phyloP scores from a whole-genome alignment of 2,797 vertebrate species.

The Antennarius maculatus region DNA sequence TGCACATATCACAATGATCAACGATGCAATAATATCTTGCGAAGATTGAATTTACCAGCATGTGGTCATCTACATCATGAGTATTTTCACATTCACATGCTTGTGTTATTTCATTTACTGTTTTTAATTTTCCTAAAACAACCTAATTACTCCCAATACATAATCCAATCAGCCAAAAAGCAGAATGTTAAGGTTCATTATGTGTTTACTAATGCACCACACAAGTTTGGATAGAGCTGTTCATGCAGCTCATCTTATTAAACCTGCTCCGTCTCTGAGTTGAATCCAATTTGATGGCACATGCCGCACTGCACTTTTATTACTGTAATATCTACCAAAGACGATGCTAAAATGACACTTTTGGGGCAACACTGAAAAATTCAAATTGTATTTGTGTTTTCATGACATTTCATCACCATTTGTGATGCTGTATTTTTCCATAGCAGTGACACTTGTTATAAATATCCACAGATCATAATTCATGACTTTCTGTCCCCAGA shows the following conservation, averaged over 20 bases:
- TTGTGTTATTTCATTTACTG: constrained; percentile 33
- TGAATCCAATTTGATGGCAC: constrained; percentile 66
- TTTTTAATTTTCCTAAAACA: constrained; percentile 43
- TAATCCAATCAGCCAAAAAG: constrained; percentile 63
- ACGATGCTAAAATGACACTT: constrained; percentile 38
- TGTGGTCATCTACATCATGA: constrained; percentile 51
- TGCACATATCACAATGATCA: constrained; percentile 9
- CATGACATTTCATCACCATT: constrained; percentile 22
- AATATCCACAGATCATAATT: constrained; percentile 23
- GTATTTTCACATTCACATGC: constrained; percentile 24
- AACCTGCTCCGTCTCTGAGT: constrained; percentile 50
- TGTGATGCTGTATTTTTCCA: constrained; percentile 16
- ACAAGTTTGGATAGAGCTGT: constrained; percentile 63
- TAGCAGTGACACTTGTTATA: constrained; percentile 12
- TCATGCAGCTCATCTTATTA: constrained; percentile 73
- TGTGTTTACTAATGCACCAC: constrained; percentile 63
- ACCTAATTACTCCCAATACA: constrained; percentile 61
- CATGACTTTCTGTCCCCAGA: background rate
- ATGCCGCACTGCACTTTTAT: constrained; percentile 64
- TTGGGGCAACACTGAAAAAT: constrained; percentile 28
- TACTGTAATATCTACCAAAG: constrained; percentile 46
- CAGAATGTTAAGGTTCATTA: constrained; percentile 61
- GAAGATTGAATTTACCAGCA: constrained; percentile 63
- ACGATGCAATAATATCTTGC: constrained; percentile 52
- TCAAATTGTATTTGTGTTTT: constrained; percentile 27